Evolutionary conservation across 2,888 invertebrate genomes (phyloP), one percentile per base, ranked within the genome.

Genomic region (Syritta pipiens): DNA sequence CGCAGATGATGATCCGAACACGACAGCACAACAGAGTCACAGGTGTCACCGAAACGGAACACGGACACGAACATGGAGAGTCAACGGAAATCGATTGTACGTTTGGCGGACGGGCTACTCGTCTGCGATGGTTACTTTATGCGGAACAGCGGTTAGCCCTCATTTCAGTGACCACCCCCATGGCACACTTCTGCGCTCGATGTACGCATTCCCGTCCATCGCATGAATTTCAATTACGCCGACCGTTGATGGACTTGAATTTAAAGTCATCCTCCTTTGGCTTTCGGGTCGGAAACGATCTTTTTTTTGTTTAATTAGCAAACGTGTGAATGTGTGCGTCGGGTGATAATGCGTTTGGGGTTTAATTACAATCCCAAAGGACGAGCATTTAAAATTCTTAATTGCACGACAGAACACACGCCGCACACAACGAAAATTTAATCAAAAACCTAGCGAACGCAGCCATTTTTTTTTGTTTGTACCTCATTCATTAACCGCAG

Each of bases 51-150:
- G 48, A 14, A 77, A 71, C 77, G 48, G 51, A 40, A 68, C 53
- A 67, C 30, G n/a, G n/a, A n/a, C n/a, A n/a, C n/a, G n/a, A n/a
- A n/a, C n/a, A n/a, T n/a, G n/a, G n/a, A n/a, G n/a, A 40, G 46
- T 44, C 44, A 53, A 42, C 75, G 77, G 77, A 77, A 67, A 77
- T 77, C 72, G 77, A 77, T 77, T 77, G 55, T 72, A 48, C 37
- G 37, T 17, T 37, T 7, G 48, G 14, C 40, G 14, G 40, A n/a
- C 62, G 7, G 24, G 7, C 37, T n/a, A 28, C 46, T 72, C 60
- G 37, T 24, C 48, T 60, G 40, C 51, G 46, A 65, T 67, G 77
- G 60, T 76, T 71, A 59, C 69, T 62, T 53, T 63, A 22, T 60
- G 74, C 55, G 71, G 67, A n/a, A 35, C 53, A 7, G 19, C 35